phyloP scores from a whole-genome alignment of 2,797 vertebrate species.

The Scyliorhinus canicula region DNA sequence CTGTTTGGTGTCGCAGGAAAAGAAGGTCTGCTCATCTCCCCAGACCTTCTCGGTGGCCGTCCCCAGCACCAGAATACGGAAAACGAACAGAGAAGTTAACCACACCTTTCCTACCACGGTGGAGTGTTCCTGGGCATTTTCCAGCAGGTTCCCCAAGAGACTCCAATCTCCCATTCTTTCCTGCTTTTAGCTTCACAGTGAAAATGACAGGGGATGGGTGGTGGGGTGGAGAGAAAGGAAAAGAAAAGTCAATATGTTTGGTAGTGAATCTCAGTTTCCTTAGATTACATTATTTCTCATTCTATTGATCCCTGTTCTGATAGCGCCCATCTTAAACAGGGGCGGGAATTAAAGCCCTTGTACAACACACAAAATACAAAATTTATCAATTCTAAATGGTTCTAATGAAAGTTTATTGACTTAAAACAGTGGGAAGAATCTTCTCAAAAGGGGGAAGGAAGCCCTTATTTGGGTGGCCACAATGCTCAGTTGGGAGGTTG shows the following conservation, averaged over 20 bases:
- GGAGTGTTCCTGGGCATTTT: conserved; percentile 78
- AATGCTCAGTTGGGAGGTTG: background rate
- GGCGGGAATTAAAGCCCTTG: background rate
- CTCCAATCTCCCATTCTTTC: conserved; percentile 75
- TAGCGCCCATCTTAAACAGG: background rate
- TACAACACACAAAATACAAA: background rate
- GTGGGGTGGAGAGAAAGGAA: no score
- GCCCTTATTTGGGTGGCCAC: background rate
- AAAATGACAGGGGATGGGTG: background rate
- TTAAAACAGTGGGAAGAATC: background rate
- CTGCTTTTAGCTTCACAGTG: background rate
- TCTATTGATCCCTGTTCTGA: background rate
- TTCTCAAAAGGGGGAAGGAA: no score
- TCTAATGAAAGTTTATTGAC: background rate
- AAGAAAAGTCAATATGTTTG: background rate
- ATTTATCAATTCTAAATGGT: background rate
- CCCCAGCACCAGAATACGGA: conserved; percentile 75
- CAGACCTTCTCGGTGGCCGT: conserved; percentile 76
- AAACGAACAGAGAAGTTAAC: conserved; percentile 79
- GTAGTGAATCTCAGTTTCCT: background rate
- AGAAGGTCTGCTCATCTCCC: conserved; percentile 76
- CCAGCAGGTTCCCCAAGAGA: conserved; percentile 74
- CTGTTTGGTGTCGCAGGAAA: conserved; percentile 82
- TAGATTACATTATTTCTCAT: background rate
- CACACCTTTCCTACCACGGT: conserved; percentile 82